Base-by-base conservation (phyloP, 2,113 vertebrate genomes). In the Percopsis transmontana region DNA sequence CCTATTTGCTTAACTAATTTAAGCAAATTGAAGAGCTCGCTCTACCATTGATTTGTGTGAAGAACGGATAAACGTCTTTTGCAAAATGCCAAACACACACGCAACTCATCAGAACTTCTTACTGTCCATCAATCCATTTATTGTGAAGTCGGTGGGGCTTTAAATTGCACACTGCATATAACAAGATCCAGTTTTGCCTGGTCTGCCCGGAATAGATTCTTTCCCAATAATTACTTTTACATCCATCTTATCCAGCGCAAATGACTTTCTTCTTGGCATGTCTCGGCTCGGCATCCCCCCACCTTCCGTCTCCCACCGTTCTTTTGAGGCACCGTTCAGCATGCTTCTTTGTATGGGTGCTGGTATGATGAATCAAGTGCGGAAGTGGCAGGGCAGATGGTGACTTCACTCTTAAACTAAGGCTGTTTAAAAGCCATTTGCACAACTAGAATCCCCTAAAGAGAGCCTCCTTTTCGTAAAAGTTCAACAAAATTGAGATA, bases 361-460 rank as follows among this genome's bases (percentile, higher is more conserved):
- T 68, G 68, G 74, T 53, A 64, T 77, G 82, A 85, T 85, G 87
- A 86, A 88, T 84, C 81, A 75, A 79, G 72, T 82, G 76, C 68
- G 83, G 84, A 91, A 88, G 81, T 62, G 68, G 67, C 70, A 64
- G 84, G 81, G 71, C 75, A 71, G 2, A 62, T 84, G 83, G 78
- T 72, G 77, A 83, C 77, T 86, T 85, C 81, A 79, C 87, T 88
- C 86, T 83, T 81, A 74, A 87, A 87, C 79, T 33, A 33, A 85
- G 72, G 55, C 75, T 85, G 72, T 87, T 87, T 88, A 86, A 81
- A 76, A 81, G 77, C 80, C 66, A 82, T 83, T 83, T 79, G 81
- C 76, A 74, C 59, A 84, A 39, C 70, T 70, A 33, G 15, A 56
- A 72, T 47, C 19, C 40, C 21, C 56, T 18, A 41, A 77, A 66